A percentile compares a stretch with the other conserved stretches of the same genome.
Conservation (phyloP, 1,140 invertebrate species). For the Tetraneura akinire region DNA sequence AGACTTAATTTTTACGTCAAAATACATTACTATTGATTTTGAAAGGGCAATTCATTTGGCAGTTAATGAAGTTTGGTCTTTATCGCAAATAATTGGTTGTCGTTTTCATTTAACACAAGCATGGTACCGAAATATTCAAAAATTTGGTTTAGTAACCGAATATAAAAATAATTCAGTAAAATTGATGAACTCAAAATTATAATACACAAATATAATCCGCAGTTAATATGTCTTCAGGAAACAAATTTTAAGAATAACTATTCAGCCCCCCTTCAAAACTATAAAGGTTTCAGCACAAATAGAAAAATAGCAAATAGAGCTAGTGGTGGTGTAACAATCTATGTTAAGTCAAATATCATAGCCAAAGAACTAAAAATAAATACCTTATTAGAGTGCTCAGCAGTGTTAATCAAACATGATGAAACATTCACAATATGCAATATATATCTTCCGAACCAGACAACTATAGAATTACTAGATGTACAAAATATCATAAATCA, state of each 20-base stretch:
- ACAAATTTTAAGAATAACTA: background rate
- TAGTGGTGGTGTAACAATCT: background rate
- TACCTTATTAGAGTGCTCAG: background rate
- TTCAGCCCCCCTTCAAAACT: background rate
- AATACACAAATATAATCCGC: background rate
- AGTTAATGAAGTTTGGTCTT: background rate
- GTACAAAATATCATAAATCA: constrained; percentile 28
- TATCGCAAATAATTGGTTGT: too few species aligned
- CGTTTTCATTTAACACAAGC: background rate
- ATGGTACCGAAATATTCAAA: background rate
- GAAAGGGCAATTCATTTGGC: background rate
- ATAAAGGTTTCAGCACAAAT: background rate
- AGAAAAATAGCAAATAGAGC: background rate
- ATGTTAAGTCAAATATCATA: background rate
- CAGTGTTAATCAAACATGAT: background rate
- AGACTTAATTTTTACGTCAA: too few species aligned
- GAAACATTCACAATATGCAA: too few species aligned
- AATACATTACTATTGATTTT: too few species aligned
- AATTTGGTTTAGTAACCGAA: background rate
- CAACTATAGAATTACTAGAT: background rate
- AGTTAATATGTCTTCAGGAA: background rate
- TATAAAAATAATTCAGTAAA: too few species aligned
- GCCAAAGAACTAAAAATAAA: background rate
- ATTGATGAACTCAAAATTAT: too few species aligned
- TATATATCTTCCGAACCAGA: background rate